A percentile compares a stretch with the other conserved stretches of the same genome.
These are phyloP conservation scores for Mormyrus iriodes DNA, from an alignment of 2,113 vertebrate genomes.

Conservation along the genomic window DNA sequence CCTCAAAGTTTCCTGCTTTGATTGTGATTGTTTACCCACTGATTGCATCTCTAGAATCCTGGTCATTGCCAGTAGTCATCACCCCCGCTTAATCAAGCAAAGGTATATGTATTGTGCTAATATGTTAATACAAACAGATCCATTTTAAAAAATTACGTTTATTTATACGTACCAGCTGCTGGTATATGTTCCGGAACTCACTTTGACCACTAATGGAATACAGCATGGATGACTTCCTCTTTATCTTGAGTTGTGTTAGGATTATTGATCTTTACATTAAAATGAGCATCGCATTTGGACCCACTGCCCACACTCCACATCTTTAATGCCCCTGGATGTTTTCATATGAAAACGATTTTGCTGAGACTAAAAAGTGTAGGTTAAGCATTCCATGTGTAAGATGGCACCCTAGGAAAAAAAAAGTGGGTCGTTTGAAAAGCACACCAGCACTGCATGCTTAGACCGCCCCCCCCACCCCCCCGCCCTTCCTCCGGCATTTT, in stretches of 20 bases:
- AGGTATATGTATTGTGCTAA: neutral
- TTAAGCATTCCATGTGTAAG: neutral
- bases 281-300: slow-evolving; percentile 11
- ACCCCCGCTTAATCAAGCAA: neutral
- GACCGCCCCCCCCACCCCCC: neutral
- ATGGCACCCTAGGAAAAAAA: neutral
- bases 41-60: slow-evolving; percentile 31
- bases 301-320: neutral
- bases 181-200: neutral
- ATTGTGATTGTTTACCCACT: slow-evolving; percentile 30
- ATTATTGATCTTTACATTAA: slow-evolving; percentile 23
- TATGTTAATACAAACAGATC: neutral
- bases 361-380: neutral
- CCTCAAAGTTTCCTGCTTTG: slow-evolving; percentile 23
- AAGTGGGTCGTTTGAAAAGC: neutral
- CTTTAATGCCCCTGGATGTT: neutral
- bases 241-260: slow-evolving; percentile 8
- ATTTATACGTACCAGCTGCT: neutral
- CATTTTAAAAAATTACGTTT: neutral
- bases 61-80: neutral
- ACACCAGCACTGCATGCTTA: neutral
- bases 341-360: neutral
- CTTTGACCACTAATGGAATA: neutral
- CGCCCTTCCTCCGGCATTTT: neutral
- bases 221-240: slow-evolving; percentile 12